Evolutionary conservation across 2,113 vertebrate genomes (phyloP), one percentile per base, ranked within the genome.

Genomic region (Brachyhypopomus occidentalis): DNA sequence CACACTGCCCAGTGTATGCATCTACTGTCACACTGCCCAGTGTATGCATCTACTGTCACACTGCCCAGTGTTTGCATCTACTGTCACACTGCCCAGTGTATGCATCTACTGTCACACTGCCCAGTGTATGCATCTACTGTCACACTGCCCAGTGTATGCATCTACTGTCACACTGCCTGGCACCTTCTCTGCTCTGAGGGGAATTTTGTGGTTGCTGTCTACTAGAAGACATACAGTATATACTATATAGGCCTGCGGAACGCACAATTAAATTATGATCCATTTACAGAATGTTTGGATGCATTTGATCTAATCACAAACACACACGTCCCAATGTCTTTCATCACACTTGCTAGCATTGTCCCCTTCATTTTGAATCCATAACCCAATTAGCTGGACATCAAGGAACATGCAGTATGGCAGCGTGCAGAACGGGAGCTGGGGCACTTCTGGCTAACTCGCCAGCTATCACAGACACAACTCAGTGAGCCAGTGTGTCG

Each of bases 391-490:
- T 79, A 70, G 66, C 36, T 12, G 23, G 79, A 71, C 27, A 22
- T n/a, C 38, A 62, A 59, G 25, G 73, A 23, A 77, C 59, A 80
- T 34, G 69, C 38, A 48, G 25, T 52, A 84, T 27, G 27, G 30
- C 16, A 12, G 60, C 72, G 69, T 81, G 77, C 73, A n/a, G 62
- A 64, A 55, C 30, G 14, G 71, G 41, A 81, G 83, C 63, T 85
- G 73, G 60, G 80, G 79, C 77, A 85, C 81, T 76, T 76, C 78
- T 78, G 72, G 79, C 86, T 56, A 22, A 70, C 17, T 58, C 17
- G 58, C 52, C 67, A 79, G 94, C 94, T 94, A 93, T 27, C 92
- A 93, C 93, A 95, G 94, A 94, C 93, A 93, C 92, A 91, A 90
- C 71, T 91, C 89, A 94, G 92, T 17, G 36, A 34, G 48, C 6